Evolutionary conservation across 2,797 vertebrate species (phyloP).

Genomic region (Hoplostethus mediterraneus): DNA sequence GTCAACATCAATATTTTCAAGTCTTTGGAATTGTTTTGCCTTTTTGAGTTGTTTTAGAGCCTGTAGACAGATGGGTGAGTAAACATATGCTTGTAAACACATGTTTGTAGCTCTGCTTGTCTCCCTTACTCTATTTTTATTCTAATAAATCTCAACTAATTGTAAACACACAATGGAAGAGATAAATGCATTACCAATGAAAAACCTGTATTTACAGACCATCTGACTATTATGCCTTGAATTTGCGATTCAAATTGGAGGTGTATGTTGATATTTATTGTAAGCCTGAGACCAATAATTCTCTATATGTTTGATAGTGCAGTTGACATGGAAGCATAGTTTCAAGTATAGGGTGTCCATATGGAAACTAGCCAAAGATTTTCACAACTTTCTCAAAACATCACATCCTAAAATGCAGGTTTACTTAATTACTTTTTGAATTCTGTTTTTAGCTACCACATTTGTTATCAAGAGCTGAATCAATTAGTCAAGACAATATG

Average conservation of each 20-base stretch:
- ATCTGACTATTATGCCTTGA: not conserved
- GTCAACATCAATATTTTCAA: too few species aligned
- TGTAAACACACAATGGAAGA: not conserved
- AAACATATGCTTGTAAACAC: not conserved
- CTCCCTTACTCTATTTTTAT: conserved; percentile 4
- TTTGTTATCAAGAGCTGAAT: not conserved
- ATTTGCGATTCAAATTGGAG: not conserved
- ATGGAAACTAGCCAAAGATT: not conserved
- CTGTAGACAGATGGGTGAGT: conserved; percentile 1
- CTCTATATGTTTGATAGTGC: not conserved
- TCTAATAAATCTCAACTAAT: conserved; percentile 2
- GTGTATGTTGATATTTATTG: not conserved
- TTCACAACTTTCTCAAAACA: too few species aligned
- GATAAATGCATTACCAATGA: not conserved
- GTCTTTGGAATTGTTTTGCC: not conserved
- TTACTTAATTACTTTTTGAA: too few species aligned
- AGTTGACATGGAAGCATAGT: too few species aligned
- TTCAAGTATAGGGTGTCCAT: too few species aligned
- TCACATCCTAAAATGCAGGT: not conserved
- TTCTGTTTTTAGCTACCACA: too few species aligned
- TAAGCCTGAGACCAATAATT: not conserved
- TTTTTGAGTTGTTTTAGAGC: not conserved
- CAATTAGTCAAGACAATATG: not conserved
- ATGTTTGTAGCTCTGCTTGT: not conserved
- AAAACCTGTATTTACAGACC: not conserved